Base-by-base conservation (phyloP, 2,113 vertebrate species). In the Grus americana region DNA sequence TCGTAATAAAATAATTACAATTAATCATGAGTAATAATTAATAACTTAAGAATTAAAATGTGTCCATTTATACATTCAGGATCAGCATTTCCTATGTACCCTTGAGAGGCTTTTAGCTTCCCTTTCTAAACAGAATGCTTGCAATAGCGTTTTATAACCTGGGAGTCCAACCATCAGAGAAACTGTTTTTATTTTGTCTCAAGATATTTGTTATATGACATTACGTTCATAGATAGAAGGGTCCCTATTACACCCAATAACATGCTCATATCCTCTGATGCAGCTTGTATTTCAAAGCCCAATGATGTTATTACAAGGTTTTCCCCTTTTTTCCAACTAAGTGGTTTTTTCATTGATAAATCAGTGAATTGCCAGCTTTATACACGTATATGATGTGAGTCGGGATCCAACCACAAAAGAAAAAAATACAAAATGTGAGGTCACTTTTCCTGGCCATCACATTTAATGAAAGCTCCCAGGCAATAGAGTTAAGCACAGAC, bases 11-110 rank as follows among this genome's bases (percentile, higher is more conserved):
- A 95, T 91, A 95, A 97, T 94, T 90, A 93, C 72, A 93, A 95
- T 97, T 97, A 97, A 95, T 97, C 62, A 95, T 66, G 67, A 90
- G 58, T 67, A 94, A 91, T 91, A 97, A 95, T 95, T 97, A 96
- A 93, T 83, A 94, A 93, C n/a, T 47, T 93, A 76, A 94, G 67
- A 71, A 97, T 95, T 96, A 95, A 96, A 95, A 40, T 34, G 62
- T 34, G 65, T 47, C 73, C 85, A 79, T 93, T 95, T 96, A 93
- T 79, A 91, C 75, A 86, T 94, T 90, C 84, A 79, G 57, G 73
- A 92, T 94, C 92, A 96, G 95, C 92, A 94, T 88, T 95, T 97
- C 92, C 72, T 81, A 12, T 12, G 66, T 50, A 92, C 90, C 87
- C 84, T 86, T 70, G 79, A 97, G 87, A 96, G 67, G 40, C 66